Evolutionary conservation across 2,797 vertebrate species (phyloP).

Genomic region (Lophotriccus pileatus): DNA sequence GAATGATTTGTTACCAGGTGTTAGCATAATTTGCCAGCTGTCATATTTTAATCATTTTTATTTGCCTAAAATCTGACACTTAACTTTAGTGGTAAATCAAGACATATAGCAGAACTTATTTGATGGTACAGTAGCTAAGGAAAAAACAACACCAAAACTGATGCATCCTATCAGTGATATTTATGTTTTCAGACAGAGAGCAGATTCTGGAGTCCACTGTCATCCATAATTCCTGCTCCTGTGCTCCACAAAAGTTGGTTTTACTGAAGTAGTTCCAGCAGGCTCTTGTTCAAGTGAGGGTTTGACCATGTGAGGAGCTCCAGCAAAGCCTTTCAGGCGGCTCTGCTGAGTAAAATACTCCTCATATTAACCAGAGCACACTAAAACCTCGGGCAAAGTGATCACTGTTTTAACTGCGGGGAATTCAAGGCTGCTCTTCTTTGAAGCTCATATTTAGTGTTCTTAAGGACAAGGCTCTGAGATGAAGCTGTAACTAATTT

Average conservation of each 20-base stretch:
- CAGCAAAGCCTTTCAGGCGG: neutral
- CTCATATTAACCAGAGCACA: neutral
- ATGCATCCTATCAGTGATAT: neutral
- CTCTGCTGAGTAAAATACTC: neutral
- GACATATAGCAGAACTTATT: conserved; percentile 64
- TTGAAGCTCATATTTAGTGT: neutral
- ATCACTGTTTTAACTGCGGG: neutral
- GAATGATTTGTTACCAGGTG: conserved; percentile 79
- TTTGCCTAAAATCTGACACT: conserved; percentile 73
- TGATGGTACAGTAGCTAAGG: conserved; percentile 26
- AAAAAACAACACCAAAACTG: neutral
- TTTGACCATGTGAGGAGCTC: neutral
- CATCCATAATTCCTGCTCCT: neutral
- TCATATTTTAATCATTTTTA: conserved; percentile 78
- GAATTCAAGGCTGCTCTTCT: neutral
- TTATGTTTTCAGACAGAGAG: conserved; percentile 7
- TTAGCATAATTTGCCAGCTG: conserved; percentile 78
- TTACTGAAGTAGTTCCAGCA: neutral
- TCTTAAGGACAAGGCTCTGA: neutral
- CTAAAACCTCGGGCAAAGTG: neutral
- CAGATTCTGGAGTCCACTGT: conserved; percentile 21
- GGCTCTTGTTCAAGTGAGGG: neutral
- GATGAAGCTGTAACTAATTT: neutral
- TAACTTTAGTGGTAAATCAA: conserved; percentile 74
- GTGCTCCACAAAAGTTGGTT: conserved; percentile 1